phyloP scores from a whole-genome alignment of 35 echinoderm and acorn worm genomes.

The Strongylocentrotus purpuratus region DNA sequence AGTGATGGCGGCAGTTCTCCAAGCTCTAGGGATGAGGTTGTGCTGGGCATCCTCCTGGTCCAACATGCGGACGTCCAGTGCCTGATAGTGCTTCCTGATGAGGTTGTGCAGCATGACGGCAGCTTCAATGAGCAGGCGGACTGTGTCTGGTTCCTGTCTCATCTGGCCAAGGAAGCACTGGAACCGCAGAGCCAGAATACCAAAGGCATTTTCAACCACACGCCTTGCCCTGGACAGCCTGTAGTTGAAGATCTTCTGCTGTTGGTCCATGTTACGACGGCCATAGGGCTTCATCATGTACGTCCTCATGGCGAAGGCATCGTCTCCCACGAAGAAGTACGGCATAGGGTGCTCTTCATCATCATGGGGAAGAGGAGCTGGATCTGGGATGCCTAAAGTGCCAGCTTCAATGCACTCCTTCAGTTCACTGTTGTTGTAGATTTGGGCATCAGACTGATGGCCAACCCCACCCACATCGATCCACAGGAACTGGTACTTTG shows the following conservation, averaged over 20 bases:
- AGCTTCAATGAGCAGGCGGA: constrained; percentile 26
- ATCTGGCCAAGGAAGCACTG: constrained; percentile 31
- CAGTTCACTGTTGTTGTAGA: too few relatives aligned
- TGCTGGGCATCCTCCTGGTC: constrained; percentile 30
- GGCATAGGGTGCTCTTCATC: constrained; percentile 27
- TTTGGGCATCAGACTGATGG: too few relatives aligned
- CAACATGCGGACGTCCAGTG: constrained; percentile 21
- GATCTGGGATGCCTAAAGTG: constrained; percentile 37
- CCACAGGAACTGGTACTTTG: too few relatives aligned
- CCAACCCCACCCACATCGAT: too few relatives aligned
- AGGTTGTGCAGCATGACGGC: constrained; percentile 30
- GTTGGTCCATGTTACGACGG: constrained; percentile 13
- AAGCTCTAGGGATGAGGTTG: neutral
- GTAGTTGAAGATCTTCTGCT: constrained; percentile 65
- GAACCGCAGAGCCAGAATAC: constrained; percentile 20
- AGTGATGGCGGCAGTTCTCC: too few relatives aligned
- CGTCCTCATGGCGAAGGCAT: constrained; percentile 50
- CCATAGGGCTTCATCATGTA: constrained; percentile 65
- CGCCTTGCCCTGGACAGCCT: constrained; percentile 12
- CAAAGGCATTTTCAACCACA: constrained; percentile 47
- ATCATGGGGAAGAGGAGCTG: constrained; percentile 1
- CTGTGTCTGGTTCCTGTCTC: constrained; percentile 35
- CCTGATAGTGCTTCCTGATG: constrained; percentile 23
- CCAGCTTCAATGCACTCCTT: constrained; percentile 19
- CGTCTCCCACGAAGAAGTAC: constrained; percentile 52